A percentile compares a stretch with the other conserved stretches of the same genome.
Evolutionary conservation across 2,888 invertebrate species (phyloP).

Genomic region (Xestia sexstrigata): DNA sequence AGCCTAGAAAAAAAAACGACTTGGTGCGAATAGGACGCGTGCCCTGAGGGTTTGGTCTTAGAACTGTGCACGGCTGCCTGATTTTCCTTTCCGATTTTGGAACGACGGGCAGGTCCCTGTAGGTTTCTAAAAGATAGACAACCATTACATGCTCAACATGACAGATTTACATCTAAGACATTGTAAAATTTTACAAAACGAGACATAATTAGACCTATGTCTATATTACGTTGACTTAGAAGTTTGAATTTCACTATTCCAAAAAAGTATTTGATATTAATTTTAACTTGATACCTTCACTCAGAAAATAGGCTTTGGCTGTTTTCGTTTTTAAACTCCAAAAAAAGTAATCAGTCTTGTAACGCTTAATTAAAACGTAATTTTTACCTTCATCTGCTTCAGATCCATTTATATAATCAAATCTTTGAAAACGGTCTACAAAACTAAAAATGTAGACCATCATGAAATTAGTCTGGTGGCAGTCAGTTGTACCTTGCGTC

Average conservation of each 20-base stretch:
- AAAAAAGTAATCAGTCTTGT: neutral
- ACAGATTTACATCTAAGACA: neutral
- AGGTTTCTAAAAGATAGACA: neutral
- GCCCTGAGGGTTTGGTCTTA: neutral
- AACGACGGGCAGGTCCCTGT: neutral
- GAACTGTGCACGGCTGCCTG: neutral
- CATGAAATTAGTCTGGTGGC: constrained; percentile 12
- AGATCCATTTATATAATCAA: neutral
- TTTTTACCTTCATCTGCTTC: neutral
- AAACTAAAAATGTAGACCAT: constrained; percentile 11
- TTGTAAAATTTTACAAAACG: neutral
- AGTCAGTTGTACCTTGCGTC: constrained; percentile 40
- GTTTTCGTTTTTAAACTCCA: neutral
- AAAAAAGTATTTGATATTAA: neutral
- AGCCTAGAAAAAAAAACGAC: neutral
- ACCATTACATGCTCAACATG: too few relatives aligned
- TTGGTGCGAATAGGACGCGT: neutral
- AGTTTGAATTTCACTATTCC: neutral
- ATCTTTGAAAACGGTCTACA: neutral
- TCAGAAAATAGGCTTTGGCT: neutral
- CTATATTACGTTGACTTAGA: neutral
- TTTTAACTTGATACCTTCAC: neutral
- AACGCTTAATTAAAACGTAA: neutral
- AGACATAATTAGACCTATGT: neutral
- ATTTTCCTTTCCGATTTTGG: neutral